Base-by-base conservation (phyloP, 2,888 invertebrate species). In the Latrodectus hesperus region DNA sequence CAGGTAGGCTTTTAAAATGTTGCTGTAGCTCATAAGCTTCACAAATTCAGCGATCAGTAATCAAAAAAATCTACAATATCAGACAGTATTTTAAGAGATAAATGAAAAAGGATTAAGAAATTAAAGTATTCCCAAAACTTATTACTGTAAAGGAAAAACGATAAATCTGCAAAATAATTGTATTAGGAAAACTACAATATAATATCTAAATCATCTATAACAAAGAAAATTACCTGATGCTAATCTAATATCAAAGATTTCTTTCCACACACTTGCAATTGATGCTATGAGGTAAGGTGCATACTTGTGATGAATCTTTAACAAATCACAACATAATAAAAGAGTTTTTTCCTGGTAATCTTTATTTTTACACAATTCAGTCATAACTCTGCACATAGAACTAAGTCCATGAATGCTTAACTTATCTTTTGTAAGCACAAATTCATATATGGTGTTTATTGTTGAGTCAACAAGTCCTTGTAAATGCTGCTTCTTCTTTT, bases 281-380 rank as follows among this genome's bases (percentile, higher is more conserved):
- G 85, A 75, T 60, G 85, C 79, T 52, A 85, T 74, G 10, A 85
- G 68, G 55, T 65, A 79, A 14, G 85, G 79, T 55, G 74, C 74
- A 68, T 11, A 75, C 51, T 26, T 22, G 51, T 79, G 79, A 0
- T 52, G 1, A 4, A 8, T 38, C 60, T 64, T 74, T 16, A 85
- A 26, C 11, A 85, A 17, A 17, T 85, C 70, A 70, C 65, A 26
- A 72, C 85, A 85, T 17, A 85, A 60, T 9, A 22, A 10, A 12
- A 68, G 16, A 14, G 70, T 55, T 51, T 64, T 60, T 22, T 17
- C 14, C n/a, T 1, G 5, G 64, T 75, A 26, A n/a, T 64, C n/a
- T 5, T 9, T 14, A 16, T 6, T n/a, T 38, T 70, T 85, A 60
- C 85, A 85, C n/a, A 85, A 68, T 64, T 74, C 52, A 12, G 85